Conservation (phyloP, 2,888 invertebrate species). For the Buathra laborator region DNA sequence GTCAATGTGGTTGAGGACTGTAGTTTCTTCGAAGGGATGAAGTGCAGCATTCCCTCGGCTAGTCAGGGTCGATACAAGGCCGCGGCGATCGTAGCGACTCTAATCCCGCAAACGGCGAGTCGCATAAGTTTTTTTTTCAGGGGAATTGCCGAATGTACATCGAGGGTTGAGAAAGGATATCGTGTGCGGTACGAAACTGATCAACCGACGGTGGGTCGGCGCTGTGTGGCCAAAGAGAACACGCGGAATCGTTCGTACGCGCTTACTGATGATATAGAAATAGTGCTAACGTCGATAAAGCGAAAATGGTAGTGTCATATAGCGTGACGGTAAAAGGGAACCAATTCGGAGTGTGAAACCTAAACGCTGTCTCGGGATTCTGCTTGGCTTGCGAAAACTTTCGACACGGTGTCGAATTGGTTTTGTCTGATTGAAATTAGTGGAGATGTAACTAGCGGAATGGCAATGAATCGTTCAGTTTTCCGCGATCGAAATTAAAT, state of each 20-base stretch:
- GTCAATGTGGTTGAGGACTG: constrained; percentile 6
- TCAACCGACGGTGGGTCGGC: constrained; percentile 30
- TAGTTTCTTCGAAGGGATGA: background rate
- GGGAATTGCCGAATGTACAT: background rate
- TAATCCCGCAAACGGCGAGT: constrained; percentile 70
- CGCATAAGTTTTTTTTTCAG: constrained; percentile 6
- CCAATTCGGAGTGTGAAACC: constrained; percentile 37
- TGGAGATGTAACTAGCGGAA: background rate
- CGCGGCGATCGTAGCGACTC: constrained; percentile 79
- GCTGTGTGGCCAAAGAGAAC: background rate
- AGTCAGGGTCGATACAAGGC: constrained; percentile 78
- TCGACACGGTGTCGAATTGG: constrained; percentile 38
- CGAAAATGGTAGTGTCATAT: background rate
- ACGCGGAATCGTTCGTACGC: background rate
- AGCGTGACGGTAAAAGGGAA: background rate
- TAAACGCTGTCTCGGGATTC: constrained; percentile 41
- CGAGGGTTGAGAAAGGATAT: background rate
- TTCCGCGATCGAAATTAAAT: background rate
- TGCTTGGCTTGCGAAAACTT: constrained; percentile 54
- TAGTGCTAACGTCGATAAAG: background rate
- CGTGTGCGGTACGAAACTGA: constrained; percentile 17
- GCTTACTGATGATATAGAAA: background rate
- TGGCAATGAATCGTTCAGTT: background rate
- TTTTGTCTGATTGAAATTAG: constrained; percentile 36
- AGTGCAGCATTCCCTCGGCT: constrained; percentile 67